phyloP scores from a whole-genome alignment of 2,888 invertebrate genomes.

The Spilosoma lubricipeda region DNA sequence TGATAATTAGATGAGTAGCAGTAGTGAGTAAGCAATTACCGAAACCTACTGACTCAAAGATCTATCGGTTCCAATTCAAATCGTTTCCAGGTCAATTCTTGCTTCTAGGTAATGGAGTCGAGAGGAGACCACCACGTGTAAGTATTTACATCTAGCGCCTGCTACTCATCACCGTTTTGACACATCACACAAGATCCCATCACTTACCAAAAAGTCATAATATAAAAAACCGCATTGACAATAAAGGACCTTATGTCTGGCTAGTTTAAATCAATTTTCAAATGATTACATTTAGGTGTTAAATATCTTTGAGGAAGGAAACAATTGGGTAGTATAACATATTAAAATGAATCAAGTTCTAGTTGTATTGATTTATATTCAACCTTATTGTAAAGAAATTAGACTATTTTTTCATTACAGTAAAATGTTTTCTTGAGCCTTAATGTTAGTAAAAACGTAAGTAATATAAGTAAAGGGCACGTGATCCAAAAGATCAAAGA shows the following conservation, averaged over 20 bases:
- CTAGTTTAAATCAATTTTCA: slow-evolving; percentile 25
- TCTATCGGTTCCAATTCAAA: slow-evolving; percentile 43
- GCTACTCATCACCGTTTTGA: slow-evolving; percentile 82
- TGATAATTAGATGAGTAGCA: not conserved
- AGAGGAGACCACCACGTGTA: slow-evolving; percentile 64
- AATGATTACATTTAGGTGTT: slow-evolving; percentile 1
- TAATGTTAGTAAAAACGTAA: slow-evolving; percentile 66
- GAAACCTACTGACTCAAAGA: slow-evolving; percentile 11
- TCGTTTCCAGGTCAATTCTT: slow-evolving; percentile 46
- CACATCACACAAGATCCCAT: slow-evolving; percentile 67
- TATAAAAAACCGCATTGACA: not conserved
- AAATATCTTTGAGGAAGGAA: slow-evolving; percentile 31
- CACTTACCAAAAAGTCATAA: slow-evolving; percentile 32
- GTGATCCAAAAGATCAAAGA: slow-evolving; percentile 81
- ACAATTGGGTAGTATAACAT: slow-evolving; percentile 29
- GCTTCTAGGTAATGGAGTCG: slow-evolving; percentile 49
- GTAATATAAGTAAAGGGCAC: slow-evolving; percentile 83
- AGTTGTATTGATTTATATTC: slow-evolving; percentile 21
- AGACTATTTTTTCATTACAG: slow-evolving; percentile 28
- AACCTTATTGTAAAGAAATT: slow-evolving; percentile 17
- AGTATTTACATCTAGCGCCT: slow-evolving; percentile 79
- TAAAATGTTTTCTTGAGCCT: slow-evolving; percentile 51
- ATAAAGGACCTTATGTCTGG: slow-evolving; percentile 31
- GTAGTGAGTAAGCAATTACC: not conserved
- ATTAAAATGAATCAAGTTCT: slow-evolving; percentile 37